Conservation (phyloP, 2,797 vertebrate genomes). For the Macrochelys suwanniensis region DNA sequence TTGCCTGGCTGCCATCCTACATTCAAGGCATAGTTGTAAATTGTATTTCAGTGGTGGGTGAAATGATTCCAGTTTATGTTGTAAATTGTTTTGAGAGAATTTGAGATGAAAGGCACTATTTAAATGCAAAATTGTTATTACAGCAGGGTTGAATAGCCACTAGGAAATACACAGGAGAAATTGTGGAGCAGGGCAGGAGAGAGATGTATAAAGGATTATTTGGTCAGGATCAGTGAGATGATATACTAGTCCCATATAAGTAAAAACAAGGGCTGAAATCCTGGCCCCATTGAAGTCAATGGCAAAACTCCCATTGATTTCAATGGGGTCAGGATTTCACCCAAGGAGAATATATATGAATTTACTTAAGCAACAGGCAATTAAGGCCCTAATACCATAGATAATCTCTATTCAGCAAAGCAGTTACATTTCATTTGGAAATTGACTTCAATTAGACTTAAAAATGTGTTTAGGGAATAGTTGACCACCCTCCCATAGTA, state of each 20-base stretch:
- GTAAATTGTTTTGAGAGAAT: background rate
- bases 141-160: background rate
- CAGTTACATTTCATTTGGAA: background rate
- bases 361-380: background rate
- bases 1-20: background rate
- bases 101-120: background rate
- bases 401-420: background rate
- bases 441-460: slow-evolving; percentile 37
- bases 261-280: background rate
- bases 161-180: background rate
- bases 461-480: slow-evolving; percentile 46
- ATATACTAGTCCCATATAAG: accelerated
- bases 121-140: background rate
- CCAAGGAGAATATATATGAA: background rate
- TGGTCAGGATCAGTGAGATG: background rate
- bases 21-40: background rate
- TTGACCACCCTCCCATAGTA: background rate
- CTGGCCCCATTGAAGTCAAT: background rate
- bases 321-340: background rate
- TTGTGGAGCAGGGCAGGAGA: background rate
- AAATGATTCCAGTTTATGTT: slow-evolving; percentile 1
- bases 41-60: background rate
- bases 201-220: background rate
- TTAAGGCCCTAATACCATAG: background rate
- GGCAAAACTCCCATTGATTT: background rate